Evolutionary conservation across 2,888 invertebrate genomes (phyloP), one percentile per base, ranked within the genome.

Genomic region (Megastigmus dorsalis): DNA sequence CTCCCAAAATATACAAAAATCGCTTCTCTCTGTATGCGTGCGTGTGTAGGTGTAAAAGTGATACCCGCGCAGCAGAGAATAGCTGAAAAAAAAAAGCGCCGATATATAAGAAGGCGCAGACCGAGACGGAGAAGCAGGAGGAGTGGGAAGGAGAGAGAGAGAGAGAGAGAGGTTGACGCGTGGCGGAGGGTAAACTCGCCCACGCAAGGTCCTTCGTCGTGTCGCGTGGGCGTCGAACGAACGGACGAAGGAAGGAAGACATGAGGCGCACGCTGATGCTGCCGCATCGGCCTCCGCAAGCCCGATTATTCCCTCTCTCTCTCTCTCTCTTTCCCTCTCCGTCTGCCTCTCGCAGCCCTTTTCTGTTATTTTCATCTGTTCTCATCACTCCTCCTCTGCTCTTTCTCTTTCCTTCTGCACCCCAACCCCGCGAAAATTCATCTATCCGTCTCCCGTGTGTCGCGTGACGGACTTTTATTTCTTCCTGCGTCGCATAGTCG

Each of bases 131-230:
- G 55, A 18, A n/a, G n/a, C n/a, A n/a, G n/a, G 6, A 43, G 15
- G 23, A 20, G 23, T 9, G 26, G 18, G n/a, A 23, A 3, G 18
- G 36, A 33, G 55, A 18, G 2, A 30, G 36, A 55, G 20, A 36
- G 0, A 20, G 13, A n/a, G 59, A 28, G 18, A 9, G 28, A 15
- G 43, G 28, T 4, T 28, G 45, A 60, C 26, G 52, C 38, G 52
- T 65, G 33, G 66, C 28, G 20, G 59, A 30, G 52, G 55, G 18
- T 18, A 33, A 43, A 20, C 3, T 26, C 69, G 20, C 69, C 59
- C 60, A 60, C 69, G 60, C 52, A 60, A 69, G 69, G 69, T 50
- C 69, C 50, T 60, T 55, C n/a, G n/a, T n/a, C n/a, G n/a, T n/a
- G n/a, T n/a, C n/a, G 57, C 48, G 67, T 57, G 66, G 66, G 67